Base-by-base conservation (phyloP, 2,797 vertebrate genomes). In the Lacerta bilineata region DNA sequence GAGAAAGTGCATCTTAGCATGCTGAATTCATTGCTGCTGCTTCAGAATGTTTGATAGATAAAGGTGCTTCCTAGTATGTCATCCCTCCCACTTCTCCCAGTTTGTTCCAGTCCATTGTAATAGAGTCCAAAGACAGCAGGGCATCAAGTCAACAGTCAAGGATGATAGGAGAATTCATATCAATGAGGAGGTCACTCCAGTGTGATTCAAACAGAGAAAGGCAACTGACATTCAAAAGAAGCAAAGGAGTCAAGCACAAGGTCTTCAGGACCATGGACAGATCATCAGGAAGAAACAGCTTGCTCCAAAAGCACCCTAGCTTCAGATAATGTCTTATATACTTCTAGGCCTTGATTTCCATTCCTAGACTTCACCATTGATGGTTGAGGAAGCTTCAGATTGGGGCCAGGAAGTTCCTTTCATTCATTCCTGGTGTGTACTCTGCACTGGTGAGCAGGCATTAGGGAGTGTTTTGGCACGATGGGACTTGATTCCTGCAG, bases 21-120 rank as follows among this genome's bases (percentile, higher is more conserved):
- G 91, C 81, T 90, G 80, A 89, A 72, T 90, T 90, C 80, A n/a
- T 18, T 89, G 76, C 72, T 90, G 39, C 81, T 90, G 83, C 82
- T 77, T 81, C 79, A 86, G 72, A 59, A 27, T 90, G 90, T 92
- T 27, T 3, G 64, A 43, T 76, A 81, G 84, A 90, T 78, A 88
- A 23, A 25, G 85, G 69, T 69, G 91, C 23, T 10, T 91, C 90
- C 86, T 61, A 5, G 23, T 79, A 89, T 36, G 91, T 87, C 0
- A 25, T 27, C 39, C 29, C 69, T 23, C 0, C 41, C 89, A 90
- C 89, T 82, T 11, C 27, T 86, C 36, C 46, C 2, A 43, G 43
- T 79, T 17, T 72, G 13, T 36, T 6, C 39, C n/a, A 79, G 68
- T 68, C 13, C 20, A 59, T 61, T 41, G 3, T 10, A 85, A 11